These are phyloP conservation scores for Cephus sareptanus DNA, from an alignment of 2,888 invertebrate species.

Conservation along the genomic window DNA sequence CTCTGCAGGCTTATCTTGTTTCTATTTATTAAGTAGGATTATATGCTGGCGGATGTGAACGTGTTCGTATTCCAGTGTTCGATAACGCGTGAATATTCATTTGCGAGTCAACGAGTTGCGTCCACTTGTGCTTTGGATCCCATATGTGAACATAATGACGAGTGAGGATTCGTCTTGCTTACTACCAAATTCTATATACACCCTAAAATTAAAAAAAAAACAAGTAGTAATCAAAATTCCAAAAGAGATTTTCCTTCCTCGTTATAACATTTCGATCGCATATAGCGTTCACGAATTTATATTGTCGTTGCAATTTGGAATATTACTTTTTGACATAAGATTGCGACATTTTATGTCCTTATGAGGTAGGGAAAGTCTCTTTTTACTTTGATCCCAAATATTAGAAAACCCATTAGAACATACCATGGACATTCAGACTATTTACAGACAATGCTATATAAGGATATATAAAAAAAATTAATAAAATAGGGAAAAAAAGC, in stretches of 20 bases:
- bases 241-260: background rate
- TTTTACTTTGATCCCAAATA: constrained; percentile 1
- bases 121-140: background rate
- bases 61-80: background rate
- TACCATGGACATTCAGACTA: constrained; percentile 28
- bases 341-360: background rate
- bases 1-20: background rate
- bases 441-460: constrained; percentile 20
- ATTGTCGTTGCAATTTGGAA: background rate
- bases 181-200: constrained; percentile 2
- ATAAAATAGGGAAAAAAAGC: constrained; percentile 39
- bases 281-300: background rate
- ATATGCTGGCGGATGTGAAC: background rate
- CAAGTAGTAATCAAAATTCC: background rate
- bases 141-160: background rate
- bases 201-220: background rate
- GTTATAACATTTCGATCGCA: background rate
- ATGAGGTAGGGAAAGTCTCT: background rate
- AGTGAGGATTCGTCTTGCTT: background rate
- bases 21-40: background rate
- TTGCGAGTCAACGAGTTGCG: background rate
- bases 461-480: constrained; percentile 25
- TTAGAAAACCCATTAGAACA: constrained; percentile 20
- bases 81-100: background rate
- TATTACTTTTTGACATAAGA: background rate